Percentiles rank a stretch among this genome's conserved stretches.
phyloP scores from a whole-genome alignment of 2,797 vertebrate genomes.

The Acropternis orthonyx region DNA sequence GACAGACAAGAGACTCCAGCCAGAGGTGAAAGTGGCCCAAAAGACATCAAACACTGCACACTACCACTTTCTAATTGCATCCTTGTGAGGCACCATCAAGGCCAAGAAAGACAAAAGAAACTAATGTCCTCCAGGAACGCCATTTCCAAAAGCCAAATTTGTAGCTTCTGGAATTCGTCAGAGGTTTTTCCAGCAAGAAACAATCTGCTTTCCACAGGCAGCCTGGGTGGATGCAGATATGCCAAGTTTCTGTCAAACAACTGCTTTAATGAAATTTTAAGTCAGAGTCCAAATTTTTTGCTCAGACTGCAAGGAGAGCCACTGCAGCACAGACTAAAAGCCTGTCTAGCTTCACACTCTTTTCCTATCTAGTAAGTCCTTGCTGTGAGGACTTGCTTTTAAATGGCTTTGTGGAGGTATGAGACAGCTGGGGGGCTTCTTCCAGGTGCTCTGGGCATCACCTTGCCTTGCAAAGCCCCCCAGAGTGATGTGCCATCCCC shows the following conservation, averaged over 20 bases:
- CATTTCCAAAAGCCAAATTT: not conserved
- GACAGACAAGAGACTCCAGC: not conserved
- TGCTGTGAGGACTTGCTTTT: not conserved
- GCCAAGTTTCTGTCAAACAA: slow-evolving; percentile 48
- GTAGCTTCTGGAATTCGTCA: slow-evolving; percentile 13
- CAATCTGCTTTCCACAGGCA: slow-evolving; percentile 20
- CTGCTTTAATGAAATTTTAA: slow-evolving; percentile 16
- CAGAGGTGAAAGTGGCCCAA: not conserved
- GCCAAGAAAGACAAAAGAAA: slow-evolving; percentile 1
- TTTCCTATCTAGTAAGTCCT: not conserved
- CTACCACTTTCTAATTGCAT: not conserved
- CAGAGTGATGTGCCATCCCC: not conserved
- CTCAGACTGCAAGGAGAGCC: not conserved
- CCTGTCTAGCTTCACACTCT: not conserved
- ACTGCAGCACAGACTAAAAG: not conserved
- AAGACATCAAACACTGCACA: not conserved
- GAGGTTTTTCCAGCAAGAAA: slow-evolving; percentile 12
- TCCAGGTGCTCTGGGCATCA: not conserved
- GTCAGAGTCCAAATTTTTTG: not conserved
- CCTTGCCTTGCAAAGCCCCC: not conserved
- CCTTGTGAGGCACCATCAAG: not conserved
- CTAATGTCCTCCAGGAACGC: not conserved
- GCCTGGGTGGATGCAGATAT: not conserved
- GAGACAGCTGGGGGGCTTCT: not conserved
- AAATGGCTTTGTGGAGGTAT: not conserved